Evolutionary conservation across 1,140 invertebrate species (phyloP), one percentile per base, ranked within the genome.

Genomic region (Doryteuthis pealeii): DNA sequence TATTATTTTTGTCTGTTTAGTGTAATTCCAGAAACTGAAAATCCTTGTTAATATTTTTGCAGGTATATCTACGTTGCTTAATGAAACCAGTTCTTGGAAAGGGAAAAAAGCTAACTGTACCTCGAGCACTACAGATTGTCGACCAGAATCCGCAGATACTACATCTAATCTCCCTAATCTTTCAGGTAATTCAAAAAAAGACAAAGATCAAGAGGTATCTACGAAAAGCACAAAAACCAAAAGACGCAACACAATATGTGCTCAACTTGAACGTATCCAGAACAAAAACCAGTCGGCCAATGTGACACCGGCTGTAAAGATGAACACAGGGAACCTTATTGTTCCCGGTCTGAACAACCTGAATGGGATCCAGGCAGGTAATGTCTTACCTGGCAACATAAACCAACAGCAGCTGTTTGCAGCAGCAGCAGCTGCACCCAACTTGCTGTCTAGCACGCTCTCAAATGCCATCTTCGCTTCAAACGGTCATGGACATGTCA

Each of bases 241-340:
- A 58, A 79, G 79, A 49, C 76, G 76, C 26, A 83, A 83, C 43
- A 81, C 80, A 1, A 74, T 84, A 18, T 80, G 77, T 73, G 62
- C 73, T 22, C 83, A 83, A 30, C 71, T 84, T 43, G 82, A 83
- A 70, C 75, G 78, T n/a, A 73, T 78, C 14, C 76, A 79, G 69
- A 76, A 79, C 71, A 74, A 31, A 72, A 82, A 68, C 5, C 66
- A 32, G 10, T n/a, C 26, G 26, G 54, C 54, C 54, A 31, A 68
- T 22, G 15, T 32, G 66, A 18, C 32, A 43, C 79, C 82, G 49
- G 43, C 73, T 31, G 73, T 78, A 30, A 73, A 76, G 18, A 72
- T 30, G 67, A 76, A 69, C 72, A 73, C 30, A 14, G 32, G 66
- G 18, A 32, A 18, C 18, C 6, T 33, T 32, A 18, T 68, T 8